phyloP scores from a whole-genome alignment of 2,888 invertebrate species.

The Actias luna region DNA sequence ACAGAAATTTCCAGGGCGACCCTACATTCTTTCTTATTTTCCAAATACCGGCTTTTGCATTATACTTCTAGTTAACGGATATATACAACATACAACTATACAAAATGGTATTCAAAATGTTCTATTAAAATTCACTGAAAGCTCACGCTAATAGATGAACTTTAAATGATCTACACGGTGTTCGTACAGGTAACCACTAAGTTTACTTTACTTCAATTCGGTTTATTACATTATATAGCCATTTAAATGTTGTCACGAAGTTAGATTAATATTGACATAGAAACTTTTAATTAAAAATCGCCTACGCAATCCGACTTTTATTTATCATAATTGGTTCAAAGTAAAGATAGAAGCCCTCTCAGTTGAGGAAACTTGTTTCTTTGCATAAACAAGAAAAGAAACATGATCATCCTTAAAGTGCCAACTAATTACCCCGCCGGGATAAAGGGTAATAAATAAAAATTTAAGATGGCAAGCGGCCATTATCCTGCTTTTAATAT shows the following conservation, averaged over 20 bases:
- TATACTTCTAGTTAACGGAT: too few species aligned
- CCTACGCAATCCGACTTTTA: not conserved
- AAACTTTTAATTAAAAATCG: not conserved
- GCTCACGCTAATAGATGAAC: too few species aligned
- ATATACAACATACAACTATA: too few species aligned
- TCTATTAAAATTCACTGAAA: too few species aligned
- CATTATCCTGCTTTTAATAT: constrained; percentile 4
- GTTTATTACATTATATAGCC: too few species aligned
- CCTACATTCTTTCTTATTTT: too few species aligned
- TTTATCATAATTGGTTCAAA: constrained; percentile 5
- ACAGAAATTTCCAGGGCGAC: too few species aligned
- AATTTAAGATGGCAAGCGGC: constrained; percentile 1
- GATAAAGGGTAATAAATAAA: constrained; percentile 2
- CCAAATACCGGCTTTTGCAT: too few species aligned
- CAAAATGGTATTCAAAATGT: too few species aligned
- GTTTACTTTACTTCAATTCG: too few species aligned
- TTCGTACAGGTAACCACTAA: too few species aligned
- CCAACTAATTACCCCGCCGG: constrained; percentile 1
- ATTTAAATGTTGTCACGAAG: not conserved
- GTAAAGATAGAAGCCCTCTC: constrained; percentile 6
- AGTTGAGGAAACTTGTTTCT: constrained; percentile 5
- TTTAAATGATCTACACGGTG: too few species aligned
- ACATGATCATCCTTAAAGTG: constrained; percentile 9
- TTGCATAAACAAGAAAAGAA: constrained; percentile 5
- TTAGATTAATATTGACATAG: not conserved